A percentile compares a stretch with the other conserved stretches of the same genome.
Evolutionary conservation across 1,140 invertebrate species (phyloP).

Genomic region (Cecropterus lyciades): DNA sequence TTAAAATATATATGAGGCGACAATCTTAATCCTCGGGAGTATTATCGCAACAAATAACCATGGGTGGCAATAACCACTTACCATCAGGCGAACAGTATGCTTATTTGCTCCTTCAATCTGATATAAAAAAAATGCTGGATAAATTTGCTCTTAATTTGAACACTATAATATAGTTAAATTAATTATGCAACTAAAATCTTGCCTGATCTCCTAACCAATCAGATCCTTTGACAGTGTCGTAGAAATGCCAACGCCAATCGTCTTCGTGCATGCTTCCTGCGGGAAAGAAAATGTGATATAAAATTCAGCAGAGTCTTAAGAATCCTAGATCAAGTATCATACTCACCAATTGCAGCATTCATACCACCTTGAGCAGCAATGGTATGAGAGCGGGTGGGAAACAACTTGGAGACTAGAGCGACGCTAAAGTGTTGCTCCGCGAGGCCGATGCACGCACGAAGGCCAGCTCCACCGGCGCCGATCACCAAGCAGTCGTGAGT

Average conservation of each 20-base stretch:
- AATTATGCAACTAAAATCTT: too few species aligned
- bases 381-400: conserved; percentile 98
- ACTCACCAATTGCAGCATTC: conserved; percentile 92
- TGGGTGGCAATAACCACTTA: too few species aligned
- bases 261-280: conserved; percentile 96
- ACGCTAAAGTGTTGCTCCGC: conserved; percentile 97
- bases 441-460: conserved; percentile 96
- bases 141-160: too few species aligned
- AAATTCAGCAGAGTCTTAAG: background rate
- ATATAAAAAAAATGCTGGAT: too few species aligned
- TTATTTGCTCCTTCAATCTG: too few species aligned
- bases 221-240: conserved; percentile 99
- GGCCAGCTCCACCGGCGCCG: conserved; percentile 98
- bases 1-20: too few species aligned
- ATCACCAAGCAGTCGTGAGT: conserved; percentile 98
- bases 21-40: too few species aligned
- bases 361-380: conserved; percentile 99
- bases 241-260: conserved; percentile 99
- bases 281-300: conserved; percentile 15
- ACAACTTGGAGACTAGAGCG: conserved; percentile 98
- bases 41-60: too few species aligned
- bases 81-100: too few species aligned
- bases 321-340: conserved; percentile 1
- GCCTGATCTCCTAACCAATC: conserved; percentile 99
- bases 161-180: too few species aligned